Evolutionary conservation across 1,140 invertebrate genomes (phyloP).

Genomic region (Andrena cerasifolii): DNA sequence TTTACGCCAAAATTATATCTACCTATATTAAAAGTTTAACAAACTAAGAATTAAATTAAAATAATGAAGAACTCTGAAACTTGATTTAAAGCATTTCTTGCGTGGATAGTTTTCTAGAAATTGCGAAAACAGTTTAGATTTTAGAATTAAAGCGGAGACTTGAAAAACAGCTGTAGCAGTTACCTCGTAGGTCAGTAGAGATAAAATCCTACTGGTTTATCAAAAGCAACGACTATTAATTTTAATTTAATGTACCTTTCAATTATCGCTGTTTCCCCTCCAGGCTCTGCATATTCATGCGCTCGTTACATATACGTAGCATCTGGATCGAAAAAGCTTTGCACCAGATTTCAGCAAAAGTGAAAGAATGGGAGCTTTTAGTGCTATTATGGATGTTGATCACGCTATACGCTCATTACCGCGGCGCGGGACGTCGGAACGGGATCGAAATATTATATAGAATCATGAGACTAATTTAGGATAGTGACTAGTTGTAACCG

Average conservation of each 20-base stretch:
- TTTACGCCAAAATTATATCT: too few relatives aligned
- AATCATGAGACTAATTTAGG: slow-evolving; percentile 18
- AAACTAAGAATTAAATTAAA: too few relatives aligned
- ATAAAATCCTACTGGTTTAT: too few relatives aligned
- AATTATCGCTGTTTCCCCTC: background rate
- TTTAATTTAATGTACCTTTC: background rate
- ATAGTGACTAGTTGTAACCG: slow-evolving; percentile 21
- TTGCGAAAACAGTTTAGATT: too few relatives aligned
- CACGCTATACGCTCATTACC: slow-evolving; percentile 51
- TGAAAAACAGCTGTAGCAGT: too few relatives aligned
- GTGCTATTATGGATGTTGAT: slow-evolving; percentile 14
- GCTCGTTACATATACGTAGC: background rate
- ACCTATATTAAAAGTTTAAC: too few relatives aligned
- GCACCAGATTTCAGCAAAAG: background rate
- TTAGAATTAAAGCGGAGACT: too few relatives aligned
- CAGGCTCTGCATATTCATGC: background rate
- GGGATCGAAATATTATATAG: slow-evolving; percentile 18
- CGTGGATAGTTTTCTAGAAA: too few relatives aligned
- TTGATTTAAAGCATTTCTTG: too few relatives aligned
- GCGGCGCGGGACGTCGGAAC: slow-evolving; percentile 7
- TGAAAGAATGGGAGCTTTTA: slow-evolving; percentile 16
- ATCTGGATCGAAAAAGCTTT: background rate
- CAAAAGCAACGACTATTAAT: too few relatives aligned
- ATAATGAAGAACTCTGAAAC: too few relatives aligned
- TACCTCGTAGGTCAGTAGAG: too few relatives aligned